phyloP scores from a whole-genome alignment of 2,113 vertebrate species.

The Brevimyrus niger region DNA sequence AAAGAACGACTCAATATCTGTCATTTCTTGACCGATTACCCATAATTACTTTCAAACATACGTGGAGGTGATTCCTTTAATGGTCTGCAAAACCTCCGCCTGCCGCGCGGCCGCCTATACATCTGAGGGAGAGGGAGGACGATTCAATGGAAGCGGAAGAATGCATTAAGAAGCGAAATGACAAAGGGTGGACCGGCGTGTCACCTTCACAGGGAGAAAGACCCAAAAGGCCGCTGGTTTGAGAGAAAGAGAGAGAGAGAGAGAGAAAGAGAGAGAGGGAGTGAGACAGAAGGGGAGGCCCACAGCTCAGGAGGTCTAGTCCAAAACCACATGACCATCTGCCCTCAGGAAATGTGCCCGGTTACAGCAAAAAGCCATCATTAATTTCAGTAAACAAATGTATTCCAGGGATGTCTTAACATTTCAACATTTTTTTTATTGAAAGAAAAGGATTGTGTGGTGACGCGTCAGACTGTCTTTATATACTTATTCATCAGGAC shows the following conservation, averaged over 20 bases:
- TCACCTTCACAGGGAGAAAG: neutral
- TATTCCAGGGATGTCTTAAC: neutral
- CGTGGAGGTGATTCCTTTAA: neutral
- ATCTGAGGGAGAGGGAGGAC: neutral
- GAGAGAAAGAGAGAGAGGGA: neutral
- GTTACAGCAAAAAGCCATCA: neutral
- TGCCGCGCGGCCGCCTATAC: neutral
- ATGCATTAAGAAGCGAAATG: constrained; percentile 10
- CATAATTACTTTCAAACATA: neutral
- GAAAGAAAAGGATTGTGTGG: neutral
- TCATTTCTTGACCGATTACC: neutral
- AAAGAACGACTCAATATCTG: neutral
- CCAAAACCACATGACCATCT: constrained; percentile 5
- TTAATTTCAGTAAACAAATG: neutral
- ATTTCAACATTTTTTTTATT: neutral
- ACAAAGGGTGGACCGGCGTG: constrained; percentile 24
- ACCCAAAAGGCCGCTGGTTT: neutral
- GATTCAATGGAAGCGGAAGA: neutral
- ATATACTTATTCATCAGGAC: neutral
- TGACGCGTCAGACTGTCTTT: neutral
- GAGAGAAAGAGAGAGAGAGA: neutral
- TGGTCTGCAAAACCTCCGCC: neutral
- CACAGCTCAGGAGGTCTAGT: neutral
- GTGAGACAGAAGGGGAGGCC: neutral
- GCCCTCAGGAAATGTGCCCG: neutral